These are phyloP conservation scores for Neotragus pygmaeus DNA, from an alignment of 2,113 vertebrate genomes.

Conservation along the genomic window DNA sequence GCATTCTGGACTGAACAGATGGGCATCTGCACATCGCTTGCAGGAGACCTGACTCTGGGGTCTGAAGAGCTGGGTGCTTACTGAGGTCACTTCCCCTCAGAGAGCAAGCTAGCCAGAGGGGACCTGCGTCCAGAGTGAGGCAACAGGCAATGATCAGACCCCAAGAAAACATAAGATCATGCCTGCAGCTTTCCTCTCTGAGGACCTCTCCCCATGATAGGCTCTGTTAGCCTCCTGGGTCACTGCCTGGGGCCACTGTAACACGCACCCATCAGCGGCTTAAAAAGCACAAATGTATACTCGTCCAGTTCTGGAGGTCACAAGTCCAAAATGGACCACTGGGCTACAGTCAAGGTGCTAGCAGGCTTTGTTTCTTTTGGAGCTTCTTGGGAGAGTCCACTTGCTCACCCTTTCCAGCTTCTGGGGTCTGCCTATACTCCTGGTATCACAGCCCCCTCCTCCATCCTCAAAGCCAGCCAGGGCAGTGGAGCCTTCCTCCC, in stretches of 20 bases:
- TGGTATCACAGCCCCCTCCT: not conserved
- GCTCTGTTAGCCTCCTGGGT: not conserved
- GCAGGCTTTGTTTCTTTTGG: not conserved
- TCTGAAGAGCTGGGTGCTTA: not conserved
- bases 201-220: not conserved
- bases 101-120: not conserved
- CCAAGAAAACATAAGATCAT: not conserved
- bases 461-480: not conserved
- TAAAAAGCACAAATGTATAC: not conserved
- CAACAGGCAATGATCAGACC: not conserved
- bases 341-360: not conserved
- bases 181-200: not conserved
- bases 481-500: not conserved
- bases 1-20: not conserved
- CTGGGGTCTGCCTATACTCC: not conserved
- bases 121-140: not conserved
- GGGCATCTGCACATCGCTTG: fast-evolving
- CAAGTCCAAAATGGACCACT: not conserved
- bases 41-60: not conserved
- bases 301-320: not conserved
- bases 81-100: not conserved
- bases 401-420: not conserved
- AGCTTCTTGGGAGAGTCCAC: not conserved
- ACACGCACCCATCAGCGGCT: not conserved
- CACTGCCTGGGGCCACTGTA: not conserved